Percentiles rank a stretch among this genome's conserved stretches.
Conservation (phyloP, 2,113 vertebrate species). For the Tupaia tana region DNA sequence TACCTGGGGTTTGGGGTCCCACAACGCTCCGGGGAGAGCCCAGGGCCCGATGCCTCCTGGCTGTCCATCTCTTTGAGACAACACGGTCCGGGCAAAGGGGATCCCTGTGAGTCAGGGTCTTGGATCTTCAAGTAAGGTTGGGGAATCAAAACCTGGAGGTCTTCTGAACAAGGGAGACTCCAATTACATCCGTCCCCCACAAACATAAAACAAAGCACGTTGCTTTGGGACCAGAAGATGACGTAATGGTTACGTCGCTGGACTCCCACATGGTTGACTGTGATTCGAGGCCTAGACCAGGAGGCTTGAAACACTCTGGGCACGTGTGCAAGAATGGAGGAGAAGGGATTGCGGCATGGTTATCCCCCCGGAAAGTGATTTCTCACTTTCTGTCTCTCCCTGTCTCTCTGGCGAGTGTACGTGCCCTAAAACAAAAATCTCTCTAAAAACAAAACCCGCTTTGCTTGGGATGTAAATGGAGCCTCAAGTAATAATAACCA, state of each 20-base stretch:
- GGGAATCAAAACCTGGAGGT: not conserved
- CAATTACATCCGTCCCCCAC: not conserved
- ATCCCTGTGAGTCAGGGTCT: not conserved
- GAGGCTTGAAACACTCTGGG: too few relatives aligned
- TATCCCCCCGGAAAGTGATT: too few relatives aligned
- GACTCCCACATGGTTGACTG: too few relatives aligned
- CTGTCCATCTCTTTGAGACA: slow-evolving; percentile 70
- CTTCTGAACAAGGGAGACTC: not conserved
- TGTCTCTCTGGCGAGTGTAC: too few relatives aligned
- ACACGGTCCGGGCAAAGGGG: slow-evolving; percentile 83
- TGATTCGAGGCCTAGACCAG: too few relatives aligned
- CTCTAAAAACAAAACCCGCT: not conserved
- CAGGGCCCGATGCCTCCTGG: not conserved
- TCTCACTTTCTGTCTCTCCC: too few relatives aligned
- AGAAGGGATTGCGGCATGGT: too few relatives aligned
- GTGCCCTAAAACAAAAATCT: too few relatives aligned
- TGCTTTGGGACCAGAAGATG: too few relatives aligned
- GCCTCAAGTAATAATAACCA: not conserved
- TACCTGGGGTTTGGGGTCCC: slow-evolving; percentile 86
- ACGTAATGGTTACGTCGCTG: too few relatives aligned
- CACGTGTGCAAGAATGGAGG: too few relatives aligned
- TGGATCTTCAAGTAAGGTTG: slow-evolving; percentile 10
- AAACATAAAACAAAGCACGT: not conserved
- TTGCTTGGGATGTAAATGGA: not conserved
- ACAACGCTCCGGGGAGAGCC: slow-evolving; percentile 83